Conservation (phyloP, 2,888 invertebrate species). For the Apotomis betuletana region DNA sequence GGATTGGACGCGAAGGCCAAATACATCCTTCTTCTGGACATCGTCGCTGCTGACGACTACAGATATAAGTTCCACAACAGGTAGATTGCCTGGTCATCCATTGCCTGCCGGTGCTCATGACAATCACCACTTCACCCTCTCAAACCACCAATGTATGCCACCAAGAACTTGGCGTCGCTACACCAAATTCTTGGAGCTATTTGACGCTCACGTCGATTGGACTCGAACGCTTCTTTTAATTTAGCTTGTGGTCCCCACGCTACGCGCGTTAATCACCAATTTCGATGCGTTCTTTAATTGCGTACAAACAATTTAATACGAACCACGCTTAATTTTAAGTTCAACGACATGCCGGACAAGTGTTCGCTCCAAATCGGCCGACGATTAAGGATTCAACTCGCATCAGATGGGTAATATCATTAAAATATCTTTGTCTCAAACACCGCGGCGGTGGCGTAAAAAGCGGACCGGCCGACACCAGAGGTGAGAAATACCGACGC, state of each 20-base stretch:
- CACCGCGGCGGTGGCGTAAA: slow-evolving; percentile 73
- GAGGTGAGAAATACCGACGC: slow-evolving; percentile 79
- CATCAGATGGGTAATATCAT: slow-evolving; percentile 81
- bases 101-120: slow-evolving; percentile 43
- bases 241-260: slow-evolving; percentile 81
- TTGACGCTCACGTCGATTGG: slow-evolving; percentile 73
- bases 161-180: slow-evolving; percentile 58
- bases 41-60: slow-evolving; percentile 99
- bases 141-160: slow-evolving; percentile 53
- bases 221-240: slow-evolving; percentile 73
- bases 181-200: slow-evolving; percentile 56
- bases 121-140: slow-evolving; percentile 43
- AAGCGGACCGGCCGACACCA: slow-evolving; percentile 67
- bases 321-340: slow-evolving; percentile 77
- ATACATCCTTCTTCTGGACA: slow-evolving; percentile 99
- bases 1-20: slow-evolving; percentile 99
- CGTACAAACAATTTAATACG: slow-evolving; percentile 76
- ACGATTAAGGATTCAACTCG: slow-evolving; percentile 80
- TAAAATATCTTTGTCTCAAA: slow-evolving; percentile 83
- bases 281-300: slow-evolving; percentile 74
- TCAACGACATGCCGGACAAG: slow-evolving; percentile 75
- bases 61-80: slow-evolving; percentile 99
- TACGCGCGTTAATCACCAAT: slow-evolving; percentile 69
- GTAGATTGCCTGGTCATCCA: slow-evolving; percentile 69
- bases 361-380: slow-evolving; percentile 64